Evolutionary conservation across 2,113 vertebrate species (phyloP), one percentile per base, ranked within the genome.

Genomic region (Camelus dromedarius): DNA sequence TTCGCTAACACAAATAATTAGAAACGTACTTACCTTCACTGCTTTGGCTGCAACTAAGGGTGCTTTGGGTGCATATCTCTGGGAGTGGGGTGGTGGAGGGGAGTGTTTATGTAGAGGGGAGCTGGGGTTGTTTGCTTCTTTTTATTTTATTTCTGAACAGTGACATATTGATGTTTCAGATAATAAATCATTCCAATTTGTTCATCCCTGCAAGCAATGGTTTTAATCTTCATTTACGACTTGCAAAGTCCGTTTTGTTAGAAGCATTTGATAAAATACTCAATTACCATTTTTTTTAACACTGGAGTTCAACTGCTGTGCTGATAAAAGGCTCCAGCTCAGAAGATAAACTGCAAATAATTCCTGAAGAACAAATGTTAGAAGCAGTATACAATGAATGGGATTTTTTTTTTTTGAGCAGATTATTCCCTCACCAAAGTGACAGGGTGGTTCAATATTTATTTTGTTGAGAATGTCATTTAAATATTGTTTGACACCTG

Each of bases 141-240:
- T 98, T 95, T 97, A 93, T 98, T 98, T 98, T 98, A 97, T 98
- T 98, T 98, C 98, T 97, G 97, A 98, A 98, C 97, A 98, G 96
- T 98, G 98, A 99, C 98, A 98, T 98, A 98, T 98, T 99, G 98
- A 99, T 99, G 98, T 98, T 98, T 98, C 62, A 11, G 97, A 98
- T 99, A 99, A 99, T 99, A 99, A 99, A 99, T 99, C 98, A 99
- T 98, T 98, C 98, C 98, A 99, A 99, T 99, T 99, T 99, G 98
- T 99, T 98, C 98, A 97, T 98, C 98, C 97, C 98, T 98, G 98
- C 98, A 98, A 99, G 99, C 99, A 98, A 98, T 97, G 98, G 98
- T 98, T 99, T 99, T 99, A 99, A 99, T 99, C 99, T 99, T 99
- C 98, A 99, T 99, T 99, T 99, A 98, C 62, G 97, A 98, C 98